These are phyloP conservation scores for Andricus curvator DNA, from an alignment of 2,888 invertebrate species.

Conservation along the genomic window DNA sequence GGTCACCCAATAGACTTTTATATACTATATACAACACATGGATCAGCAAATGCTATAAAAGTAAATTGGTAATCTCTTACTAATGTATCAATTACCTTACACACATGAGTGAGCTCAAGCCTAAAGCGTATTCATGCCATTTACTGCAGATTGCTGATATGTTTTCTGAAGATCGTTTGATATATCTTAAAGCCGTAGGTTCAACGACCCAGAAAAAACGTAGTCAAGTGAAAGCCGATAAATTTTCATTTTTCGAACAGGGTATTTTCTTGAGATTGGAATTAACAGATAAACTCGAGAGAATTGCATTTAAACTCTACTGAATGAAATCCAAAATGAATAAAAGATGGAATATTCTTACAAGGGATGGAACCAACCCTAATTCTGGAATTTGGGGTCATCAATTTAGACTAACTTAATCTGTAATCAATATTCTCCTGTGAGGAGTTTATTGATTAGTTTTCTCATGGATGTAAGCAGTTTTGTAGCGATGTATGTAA, in stretches of 20 bases:
- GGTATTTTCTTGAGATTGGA: not conserved
- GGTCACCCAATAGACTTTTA: conserved; percentile 25
- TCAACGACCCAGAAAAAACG: not conserved
- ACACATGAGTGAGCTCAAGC: not conserved
- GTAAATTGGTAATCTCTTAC: conserved; percentile 9
- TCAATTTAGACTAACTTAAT: not conserved
- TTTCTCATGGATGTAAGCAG: conserved; percentile 6
- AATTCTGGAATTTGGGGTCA: no score
- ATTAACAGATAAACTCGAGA: not conserved
- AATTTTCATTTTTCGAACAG: not conserved
- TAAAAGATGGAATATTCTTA: no score
- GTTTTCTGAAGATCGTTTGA: conserved; percentile 11
- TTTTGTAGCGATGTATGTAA: not conserved
- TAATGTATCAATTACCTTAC: conserved; percentile 19
- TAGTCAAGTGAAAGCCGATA: not conserved
- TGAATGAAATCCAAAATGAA: not conserved
- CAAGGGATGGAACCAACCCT: no score
- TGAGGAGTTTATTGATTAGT: conserved; percentile 25
- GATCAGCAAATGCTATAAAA: conserved; percentile 14
- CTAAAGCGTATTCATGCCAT: conserved; percentile 17
- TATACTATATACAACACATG: conserved; percentile 2
- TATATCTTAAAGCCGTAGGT: not conserved
- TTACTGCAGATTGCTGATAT: not conserved
- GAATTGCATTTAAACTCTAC: not conserved
- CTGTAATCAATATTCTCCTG: not conserved